Base-by-base conservation (phyloP, 2,888 invertebrate genomes). In the Adelphocoris suturalis region DNA sequence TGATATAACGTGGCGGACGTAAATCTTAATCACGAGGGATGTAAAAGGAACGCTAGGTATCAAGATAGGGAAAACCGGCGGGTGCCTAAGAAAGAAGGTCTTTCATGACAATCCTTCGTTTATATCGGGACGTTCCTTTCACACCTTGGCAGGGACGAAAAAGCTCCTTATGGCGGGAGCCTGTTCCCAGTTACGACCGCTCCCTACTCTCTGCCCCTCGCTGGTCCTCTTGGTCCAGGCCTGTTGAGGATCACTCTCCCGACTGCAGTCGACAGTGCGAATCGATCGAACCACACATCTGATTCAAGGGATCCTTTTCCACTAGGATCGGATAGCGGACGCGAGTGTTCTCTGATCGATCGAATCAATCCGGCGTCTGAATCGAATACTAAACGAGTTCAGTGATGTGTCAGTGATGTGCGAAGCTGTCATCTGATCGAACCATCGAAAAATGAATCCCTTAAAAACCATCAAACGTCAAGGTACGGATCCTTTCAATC, bases 81-180 rank as follows among this genome's bases (percentile, higher is more conserved):
- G 68, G 19, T n/a, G 5, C 12, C 57, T 61, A 82, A 88, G 88
- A 88, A 88, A 88, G 88, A 88, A 88, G 78, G 48, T 78, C 88
- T 88, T 88, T 88, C 78, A 88, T 52, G 88, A 88, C 88, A 88
- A 88, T 88, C 88, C 88, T 88, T 78, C 88, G 76, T 88, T 78
- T 88, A 88, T 78, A 88, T 88, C 88, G 76, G 88, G 88, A 37
- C 68, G 27, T 75, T 80, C 27, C 78, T 78, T 80, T 88, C 88
- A 78, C 88, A 80, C 88, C 88, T 80, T 88, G 88, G 88, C 88
- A 88, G 88, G 61, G 55, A 80, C 28, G 23, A 28, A 52, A 48
- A 52, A 28, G 37, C 57, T 85, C 85, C 55, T 85, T 82, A 82
- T 82, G 82, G 48, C 82, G 52, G 82, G 23, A 23, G 68, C 52